A percentile compares a stretch with the other conserved stretches of the same genome.
phyloP scores from a whole-genome alignment of 1,140 invertebrate species.

The Coenobita brevimanus region DNA sequence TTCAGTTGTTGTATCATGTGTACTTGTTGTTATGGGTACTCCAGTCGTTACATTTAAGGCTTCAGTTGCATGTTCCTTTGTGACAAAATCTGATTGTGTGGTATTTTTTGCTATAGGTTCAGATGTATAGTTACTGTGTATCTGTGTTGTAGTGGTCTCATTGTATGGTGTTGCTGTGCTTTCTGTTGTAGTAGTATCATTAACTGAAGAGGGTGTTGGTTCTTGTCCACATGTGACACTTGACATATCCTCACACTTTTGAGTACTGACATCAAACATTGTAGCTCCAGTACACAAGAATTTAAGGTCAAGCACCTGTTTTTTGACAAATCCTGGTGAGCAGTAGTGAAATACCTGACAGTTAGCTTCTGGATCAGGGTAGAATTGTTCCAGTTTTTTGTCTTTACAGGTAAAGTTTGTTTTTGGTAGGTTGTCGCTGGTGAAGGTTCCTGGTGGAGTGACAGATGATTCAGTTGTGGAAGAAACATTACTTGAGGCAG shows the following conservation, averaged over 20 bases:
- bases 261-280: slow-evolving; percentile 76
- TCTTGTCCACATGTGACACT: slow-evolving; percentile 52
- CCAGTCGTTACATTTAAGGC: neutral
- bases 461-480: neutral
- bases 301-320: slow-evolving; percentile 78
- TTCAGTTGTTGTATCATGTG: slow-evolving; percentile 4
- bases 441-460: slow-evolving; percentile 17
- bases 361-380: slow-evolving; percentile 76
- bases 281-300: slow-evolving; percentile 79
- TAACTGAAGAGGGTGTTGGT: neutral
- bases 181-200: slow-evolving; percentile 9
- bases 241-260: slow-evolving; percentile 74
- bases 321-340: slow-evolving; percentile 76
- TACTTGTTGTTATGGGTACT: neutral
- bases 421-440: slow-evolving; percentile 53
- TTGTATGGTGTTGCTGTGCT: neutral
- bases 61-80: no score
- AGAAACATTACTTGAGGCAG: neutral
- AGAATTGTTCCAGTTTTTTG: slow-evolving; percentile 77
- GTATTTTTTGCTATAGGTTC: no score
- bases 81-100: no score
- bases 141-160: no score
- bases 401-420: slow-evolving; percentile 77
- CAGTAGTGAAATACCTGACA: slow-evolving; percentile 79
- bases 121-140: no score